A percentile compares a stretch with the other conserved stretches of the same genome.
These are phyloP conservation scores for Hexactinellida sp. DNA, from an alignment of 37 sponge, comb jelly and placozoan species.

Conservation along the genomic window DNA sequence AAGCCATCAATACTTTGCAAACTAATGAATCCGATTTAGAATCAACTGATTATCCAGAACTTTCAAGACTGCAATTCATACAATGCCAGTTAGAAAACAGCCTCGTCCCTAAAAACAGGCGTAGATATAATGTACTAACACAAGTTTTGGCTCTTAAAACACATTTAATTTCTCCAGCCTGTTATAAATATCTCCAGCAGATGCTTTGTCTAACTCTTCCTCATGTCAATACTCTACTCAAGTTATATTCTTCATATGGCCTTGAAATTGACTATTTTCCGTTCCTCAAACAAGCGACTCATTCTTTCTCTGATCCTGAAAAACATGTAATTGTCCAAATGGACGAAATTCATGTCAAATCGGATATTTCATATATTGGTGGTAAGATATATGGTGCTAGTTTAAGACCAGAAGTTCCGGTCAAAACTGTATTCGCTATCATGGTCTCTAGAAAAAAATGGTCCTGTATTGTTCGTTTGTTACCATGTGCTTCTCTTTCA, in stretches of 20 bases:
- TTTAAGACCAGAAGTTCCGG: neutral
- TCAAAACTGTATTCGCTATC: conserved; percentile 1
- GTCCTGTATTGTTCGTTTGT: neutral
- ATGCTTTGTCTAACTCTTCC: conserved; percentile 15
- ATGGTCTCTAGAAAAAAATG: neutral
- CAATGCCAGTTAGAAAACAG: conserved; percentile 15
- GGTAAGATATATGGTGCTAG: too few species aligned
- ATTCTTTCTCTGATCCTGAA: neutral
- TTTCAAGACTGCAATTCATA: conserved; percentile 1
- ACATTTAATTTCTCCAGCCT: conserved; percentile 5
- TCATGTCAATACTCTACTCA: too few species aligned
- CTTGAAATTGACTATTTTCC: conserved; percentile 1
- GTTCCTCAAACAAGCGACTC: neutral
- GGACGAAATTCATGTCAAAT: conserved; percentile 12
- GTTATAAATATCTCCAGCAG: conserved; percentile 4
- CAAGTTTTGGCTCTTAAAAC: neutral
- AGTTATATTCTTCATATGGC: neutral
- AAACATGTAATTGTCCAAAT: neutral
- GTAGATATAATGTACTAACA: conserved; percentile 3
- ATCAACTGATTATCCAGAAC: neutral
- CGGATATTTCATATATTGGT: neutral
- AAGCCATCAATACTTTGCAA: neutral
- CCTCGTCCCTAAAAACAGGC: neutral
- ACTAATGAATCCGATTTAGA: neutral
- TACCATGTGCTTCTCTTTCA: neutral